phyloP scores from a whole-genome alignment of 2,888 invertebrate species.

The Euclidia mi region DNA sequence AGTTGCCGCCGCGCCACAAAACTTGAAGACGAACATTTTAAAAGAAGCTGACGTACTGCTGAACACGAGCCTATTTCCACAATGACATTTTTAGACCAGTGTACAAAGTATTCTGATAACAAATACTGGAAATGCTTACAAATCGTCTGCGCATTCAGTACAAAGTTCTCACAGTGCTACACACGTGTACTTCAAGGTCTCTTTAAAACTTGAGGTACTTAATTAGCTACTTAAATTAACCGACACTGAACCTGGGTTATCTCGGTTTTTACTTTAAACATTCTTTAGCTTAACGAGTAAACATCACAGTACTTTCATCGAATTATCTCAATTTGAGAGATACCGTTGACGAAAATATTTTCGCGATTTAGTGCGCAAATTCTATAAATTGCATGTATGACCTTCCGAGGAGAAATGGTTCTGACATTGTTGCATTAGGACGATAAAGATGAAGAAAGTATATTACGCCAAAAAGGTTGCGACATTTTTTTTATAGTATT shows the following conservation, averaged over 20 bases:
- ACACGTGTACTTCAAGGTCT: no score
- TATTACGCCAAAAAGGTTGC: background rate
- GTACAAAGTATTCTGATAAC: no score
- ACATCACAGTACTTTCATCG: conserved; percentile 22
- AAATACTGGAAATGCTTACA: no score
- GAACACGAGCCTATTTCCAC: no score
- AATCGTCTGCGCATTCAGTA: no score
- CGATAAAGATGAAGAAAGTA: conserved; percentile 5
- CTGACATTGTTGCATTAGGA: conserved; percentile 25
- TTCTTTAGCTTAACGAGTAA: background rate
- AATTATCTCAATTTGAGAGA: conserved; percentile 14
- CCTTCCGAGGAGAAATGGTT: conserved; percentile 30
- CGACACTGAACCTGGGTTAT: conserved; percentile 5
- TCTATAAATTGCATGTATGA: conserved; percentile 8
- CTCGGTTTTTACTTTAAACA: conserved; percentile 5
- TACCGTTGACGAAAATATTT: conserved; percentile 37
- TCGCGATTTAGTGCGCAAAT: background rate
- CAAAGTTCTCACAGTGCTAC: no score
- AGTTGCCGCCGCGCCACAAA: no score
- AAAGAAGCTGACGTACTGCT: no score
- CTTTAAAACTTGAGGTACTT: no score
- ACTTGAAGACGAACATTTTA: no score
- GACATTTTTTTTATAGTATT: no score
- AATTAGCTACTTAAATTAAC: background rate
- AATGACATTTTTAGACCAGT: no score